phyloP scores from a whole-genome alignment of 1,140 invertebrate genomes.

The Sitophilus oryzae region DNA sequence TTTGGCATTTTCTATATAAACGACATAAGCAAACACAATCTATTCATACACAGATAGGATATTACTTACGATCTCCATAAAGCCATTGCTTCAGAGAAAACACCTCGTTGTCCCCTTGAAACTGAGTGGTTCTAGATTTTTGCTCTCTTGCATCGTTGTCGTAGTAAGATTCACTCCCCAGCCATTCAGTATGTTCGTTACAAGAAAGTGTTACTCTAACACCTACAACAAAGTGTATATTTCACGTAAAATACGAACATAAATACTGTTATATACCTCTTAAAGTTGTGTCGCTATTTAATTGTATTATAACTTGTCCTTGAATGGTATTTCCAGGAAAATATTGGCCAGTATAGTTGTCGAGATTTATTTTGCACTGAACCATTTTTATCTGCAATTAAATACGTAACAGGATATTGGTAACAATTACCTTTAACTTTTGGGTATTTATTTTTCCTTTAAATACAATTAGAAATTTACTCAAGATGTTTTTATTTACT shows the following conservation, averaged over 20 bases:
- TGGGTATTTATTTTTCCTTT: no score
- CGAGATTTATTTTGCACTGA: constrained; percentile 26
- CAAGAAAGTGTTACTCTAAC: constrained; percentile 17
- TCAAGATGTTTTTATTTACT: no score
- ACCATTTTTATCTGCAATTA: constrained; percentile 13
- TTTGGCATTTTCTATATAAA: constrained; percentile 25
- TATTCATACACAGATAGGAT: not conserved
- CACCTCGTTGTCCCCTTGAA: constrained; percentile 21
- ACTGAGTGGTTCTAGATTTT: constrained; percentile 21
- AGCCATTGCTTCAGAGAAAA: constrained; percentile 20
- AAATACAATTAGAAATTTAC: no score
- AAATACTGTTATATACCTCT: constrained; percentile 14
- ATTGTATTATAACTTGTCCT: constrained; percentile 23
- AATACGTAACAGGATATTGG: no score
- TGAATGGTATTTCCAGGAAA: constrained; percentile 20
- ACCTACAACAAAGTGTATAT: constrained; percentile 12
- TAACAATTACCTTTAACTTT: no score
- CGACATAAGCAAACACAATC: not conserved
- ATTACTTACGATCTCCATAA: constrained; percentile 26
- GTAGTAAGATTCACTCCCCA: constrained; percentile 23
- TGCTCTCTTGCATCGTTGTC: constrained; percentile 19
- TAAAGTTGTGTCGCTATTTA: constrained; percentile 18
- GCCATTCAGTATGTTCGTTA: constrained; percentile 23
- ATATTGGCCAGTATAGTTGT: constrained; percentile 29
- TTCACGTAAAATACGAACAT: not conserved